Evolutionary conservation across 2,888 invertebrate species (phyloP).

Genomic region (Onchidella celtica): DNA sequence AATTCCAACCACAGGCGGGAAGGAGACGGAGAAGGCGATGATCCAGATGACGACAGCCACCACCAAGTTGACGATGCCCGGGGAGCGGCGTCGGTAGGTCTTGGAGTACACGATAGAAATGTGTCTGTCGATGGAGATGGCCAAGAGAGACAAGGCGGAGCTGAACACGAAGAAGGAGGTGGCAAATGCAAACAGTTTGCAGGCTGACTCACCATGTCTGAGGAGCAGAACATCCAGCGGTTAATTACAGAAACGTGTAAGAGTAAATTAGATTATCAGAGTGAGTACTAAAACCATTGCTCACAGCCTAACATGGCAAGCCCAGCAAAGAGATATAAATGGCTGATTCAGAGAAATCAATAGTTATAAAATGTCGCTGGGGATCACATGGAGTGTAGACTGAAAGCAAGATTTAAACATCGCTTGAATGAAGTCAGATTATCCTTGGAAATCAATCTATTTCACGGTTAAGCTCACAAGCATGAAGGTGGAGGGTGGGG

Average conservation of each 20-base stretch:
- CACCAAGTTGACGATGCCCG: constrained; percentile 65
- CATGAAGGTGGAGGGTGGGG: no score
- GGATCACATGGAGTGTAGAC: no score
- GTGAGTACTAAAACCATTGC: no score
- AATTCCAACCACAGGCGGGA: constrained; percentile 75
- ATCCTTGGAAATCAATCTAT: no score
- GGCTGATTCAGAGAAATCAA: constrained; percentile 20
- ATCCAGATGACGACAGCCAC: constrained; percentile 70
- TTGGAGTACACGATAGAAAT: constrained; percentile 66
- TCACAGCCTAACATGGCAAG: no score
- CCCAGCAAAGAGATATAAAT: neutral
- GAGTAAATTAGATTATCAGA: neutral
- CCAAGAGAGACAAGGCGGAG: constrained; percentile 67
- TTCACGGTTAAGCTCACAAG: no score
- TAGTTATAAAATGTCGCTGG: neutral
- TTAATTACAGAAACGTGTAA: constrained; percentile 4
- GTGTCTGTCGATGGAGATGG: constrained; percentile 72
- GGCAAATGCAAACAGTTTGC: constrained; percentile 73
- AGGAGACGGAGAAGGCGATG: constrained; percentile 70
- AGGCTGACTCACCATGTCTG: constrained; percentile 67
- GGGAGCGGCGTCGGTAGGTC: constrained; percentile 69
- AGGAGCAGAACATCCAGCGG: neutral
- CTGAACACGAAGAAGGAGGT: constrained; percentile 75
- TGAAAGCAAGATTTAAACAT: no score
- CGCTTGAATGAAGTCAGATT: no score